phyloP scores from a whole-genome alignment of 1,140 invertebrate genomes.

The Caligus rogercresseyi region DNA sequence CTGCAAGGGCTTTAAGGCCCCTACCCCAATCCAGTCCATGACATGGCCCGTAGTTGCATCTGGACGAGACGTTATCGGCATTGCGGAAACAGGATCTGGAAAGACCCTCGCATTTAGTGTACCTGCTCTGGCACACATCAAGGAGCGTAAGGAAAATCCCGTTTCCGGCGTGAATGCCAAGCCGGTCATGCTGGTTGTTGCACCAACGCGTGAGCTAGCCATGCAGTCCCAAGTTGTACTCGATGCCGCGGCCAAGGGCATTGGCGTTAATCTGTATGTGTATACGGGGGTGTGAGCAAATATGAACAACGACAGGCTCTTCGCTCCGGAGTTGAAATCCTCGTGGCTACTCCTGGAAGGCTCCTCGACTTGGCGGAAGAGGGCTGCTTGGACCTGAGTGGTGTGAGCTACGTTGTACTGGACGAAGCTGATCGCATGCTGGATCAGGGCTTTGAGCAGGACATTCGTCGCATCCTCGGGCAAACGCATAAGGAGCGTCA shows the following conservation, averaged over 20 bases:
- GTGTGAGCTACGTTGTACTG: constrained; percentile 61
- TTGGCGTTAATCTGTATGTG: constrained; percentile 51
- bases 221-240: constrained; percentile 66
- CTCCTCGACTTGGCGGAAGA: constrained; percentile 52
- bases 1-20: background rate
- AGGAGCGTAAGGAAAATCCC: background rate
- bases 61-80: constrained; percentile 73
- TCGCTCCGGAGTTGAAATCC: constrained; percentile 55
- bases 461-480: constrained; percentile 89
- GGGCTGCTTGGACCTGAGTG: background rate
- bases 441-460: constrained; percentile 84
- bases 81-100: constrained; percentile 80
- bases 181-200: constrained; percentile 64
- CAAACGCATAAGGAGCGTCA: constrained; percentile 49
- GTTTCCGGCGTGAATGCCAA: constrained; percentile 41
- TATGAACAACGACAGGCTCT: constrained; percentile 65
- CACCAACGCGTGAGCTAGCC: constrained; percentile 74
- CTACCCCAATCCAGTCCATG: background rate
- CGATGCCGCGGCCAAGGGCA: constrained; percentile 71
- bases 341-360: constrained; percentile 72
- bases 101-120: constrained; percentile 51
- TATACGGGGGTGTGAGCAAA: constrained; percentile 76
- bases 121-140: constrained; percentile 4
- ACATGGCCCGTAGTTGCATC: constrained; percentile 75
- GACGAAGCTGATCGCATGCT: constrained; percentile 98